Base-by-base conservation (phyloP, 2,113 vertebrate genomes). In the Aegithalos caudatus region DNA sequence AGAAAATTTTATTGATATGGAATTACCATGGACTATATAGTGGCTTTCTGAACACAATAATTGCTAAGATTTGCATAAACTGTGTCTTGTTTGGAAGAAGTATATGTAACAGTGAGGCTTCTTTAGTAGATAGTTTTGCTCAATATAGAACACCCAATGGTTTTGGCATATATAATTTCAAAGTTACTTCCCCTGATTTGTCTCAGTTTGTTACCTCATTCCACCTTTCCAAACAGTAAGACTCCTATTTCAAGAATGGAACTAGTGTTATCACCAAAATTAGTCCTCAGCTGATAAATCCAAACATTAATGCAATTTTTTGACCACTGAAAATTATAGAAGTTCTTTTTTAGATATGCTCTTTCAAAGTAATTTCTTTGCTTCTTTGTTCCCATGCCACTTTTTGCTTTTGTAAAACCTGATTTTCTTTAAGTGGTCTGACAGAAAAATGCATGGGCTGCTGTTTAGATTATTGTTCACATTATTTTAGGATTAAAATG, bases 401-500 rank as follows among this genome's bases (percentile, higher is more conserved):
- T 51, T 92, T 81, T 60, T 84, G 8, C 31, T 79, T 88, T 90
- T 70, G 35, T 79, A 35, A 37, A 61, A 69, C 14, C 45, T 70
- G 20, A 38, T 88, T 93, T 77, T 88, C 85, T 86, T 65, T 35
- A 65, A 65, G 50, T 37, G 5, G 5, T 86, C 50, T 83, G 48
- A 58, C n/a, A 80, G 81, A 81, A 90, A 80, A 90, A 90, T 54
- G 33, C 3, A n/a, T 51, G 16, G 62, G 33, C 25, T 66, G 25
- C 71, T 83, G 66, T 73, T 94, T 47, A 61, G 58, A 50, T 82
- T 82, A 57, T 86, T 83, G 23, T 21, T 82, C 8, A 44, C 11
- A 11, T 67, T 82, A 69, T 95, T 94, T 92, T 87, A 86, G 74
- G 80, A 86, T 88, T 86, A 88, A 90, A 94, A 81, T 35, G 2